phyloP scores from a whole-genome alignment of 2,888 invertebrate species.

The Leucoma salicis region DNA sequence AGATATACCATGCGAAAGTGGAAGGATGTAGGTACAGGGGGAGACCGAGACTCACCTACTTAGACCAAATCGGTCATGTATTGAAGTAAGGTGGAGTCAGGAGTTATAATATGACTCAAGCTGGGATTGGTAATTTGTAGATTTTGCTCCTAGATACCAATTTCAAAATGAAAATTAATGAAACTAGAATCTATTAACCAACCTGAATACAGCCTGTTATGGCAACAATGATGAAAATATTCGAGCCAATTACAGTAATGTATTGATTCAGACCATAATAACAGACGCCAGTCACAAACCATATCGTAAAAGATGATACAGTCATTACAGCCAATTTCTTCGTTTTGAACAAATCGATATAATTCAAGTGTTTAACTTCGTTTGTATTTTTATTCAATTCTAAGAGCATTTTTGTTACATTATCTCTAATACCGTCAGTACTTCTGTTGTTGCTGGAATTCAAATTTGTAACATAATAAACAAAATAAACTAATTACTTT shows the following conservation, averaged over 20 bases:
- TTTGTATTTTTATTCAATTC: constrained; percentile 35
- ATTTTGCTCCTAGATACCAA: too few species aligned
- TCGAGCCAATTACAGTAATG: constrained; percentile 41
- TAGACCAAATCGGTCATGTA: too few species aligned
- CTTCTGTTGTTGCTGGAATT: constrained; percentile 50
- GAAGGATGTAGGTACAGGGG: too few species aligned
- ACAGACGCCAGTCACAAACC: constrained; percentile 44
- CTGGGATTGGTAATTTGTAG: too few species aligned
- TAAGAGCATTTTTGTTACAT: constrained; percentile 37
- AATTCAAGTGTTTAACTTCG: constrained; percentile 30
- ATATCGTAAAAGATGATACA: constrained; percentile 35
- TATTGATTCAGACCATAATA: constrained; percentile 56
- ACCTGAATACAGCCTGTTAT: constrained; percentile 52
- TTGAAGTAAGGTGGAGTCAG: too few species aligned
- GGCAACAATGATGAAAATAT: constrained; percentile 44
- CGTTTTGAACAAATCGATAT: constrained; percentile 47
- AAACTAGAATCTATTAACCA: too few species aligned
- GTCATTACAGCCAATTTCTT: constrained; percentile 41
- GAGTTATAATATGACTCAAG: too few species aligned
- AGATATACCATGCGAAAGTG: too few species aligned
- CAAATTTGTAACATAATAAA: too few species aligned
- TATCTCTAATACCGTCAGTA: constrained; percentile 39
- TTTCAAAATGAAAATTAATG: too few species aligned
- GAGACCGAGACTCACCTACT: too few species aligned
- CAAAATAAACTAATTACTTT: neutral